These are phyloP conservation scores for Cryptus viduatorius DNA, from an alignment of 2,888 invertebrate genomes.

Conservation along the genomic window DNA sequence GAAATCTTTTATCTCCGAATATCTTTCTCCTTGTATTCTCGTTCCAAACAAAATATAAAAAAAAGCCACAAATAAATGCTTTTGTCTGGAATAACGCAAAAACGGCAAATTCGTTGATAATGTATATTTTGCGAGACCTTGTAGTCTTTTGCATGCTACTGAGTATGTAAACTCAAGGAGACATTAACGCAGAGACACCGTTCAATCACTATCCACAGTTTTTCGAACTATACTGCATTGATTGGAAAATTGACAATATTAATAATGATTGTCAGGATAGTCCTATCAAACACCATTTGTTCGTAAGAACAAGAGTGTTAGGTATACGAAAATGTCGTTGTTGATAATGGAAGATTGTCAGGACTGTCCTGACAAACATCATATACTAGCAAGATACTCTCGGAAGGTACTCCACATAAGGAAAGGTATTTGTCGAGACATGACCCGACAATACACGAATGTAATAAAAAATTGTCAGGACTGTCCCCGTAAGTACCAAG, in stretches of 20 bases:
- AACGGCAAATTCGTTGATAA: no score
- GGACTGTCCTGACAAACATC: neutral
- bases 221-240: no score
- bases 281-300: neutral
- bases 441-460: neutral
- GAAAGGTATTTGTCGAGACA: conserved; percentile 12
- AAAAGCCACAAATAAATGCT: no score
- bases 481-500: conserved; percentile 17
- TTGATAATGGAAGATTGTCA: neutral
- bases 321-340: neutral
- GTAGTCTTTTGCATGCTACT: no score
- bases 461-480: conserved; percentile 28
- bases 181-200: no score
- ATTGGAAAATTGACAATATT: neutral
- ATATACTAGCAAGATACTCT: neutral
- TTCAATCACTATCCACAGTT: no score
- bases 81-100: no score
- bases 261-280: neutral
- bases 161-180: no score
- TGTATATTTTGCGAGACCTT: no score
- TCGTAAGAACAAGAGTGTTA: neutral
- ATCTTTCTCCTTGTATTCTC: no score
- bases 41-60: no score
- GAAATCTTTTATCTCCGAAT: no score
- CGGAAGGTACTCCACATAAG: neutral